These are phyloP conservation scores for Hylaea fasciaria DNA, from an alignment of 2,888 invertebrate species.

Conservation along the genomic window DNA sequence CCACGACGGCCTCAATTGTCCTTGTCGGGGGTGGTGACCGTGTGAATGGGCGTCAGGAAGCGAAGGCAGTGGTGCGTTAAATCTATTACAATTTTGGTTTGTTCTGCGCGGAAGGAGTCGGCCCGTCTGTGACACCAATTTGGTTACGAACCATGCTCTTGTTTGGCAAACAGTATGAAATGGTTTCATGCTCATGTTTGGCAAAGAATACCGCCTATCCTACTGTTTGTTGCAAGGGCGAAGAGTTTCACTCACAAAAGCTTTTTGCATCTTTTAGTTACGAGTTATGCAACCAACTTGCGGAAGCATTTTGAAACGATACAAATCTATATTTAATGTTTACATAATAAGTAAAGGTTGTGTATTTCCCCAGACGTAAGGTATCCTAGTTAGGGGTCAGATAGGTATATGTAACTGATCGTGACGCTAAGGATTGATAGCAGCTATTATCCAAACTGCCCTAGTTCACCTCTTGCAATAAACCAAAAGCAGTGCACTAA, in stretches of 20 bases:
- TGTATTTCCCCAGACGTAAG: too few relatives aligned
- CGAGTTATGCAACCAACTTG: too few relatives aligned
- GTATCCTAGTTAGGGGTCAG: too few relatives aligned
- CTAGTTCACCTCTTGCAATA: not conserved
- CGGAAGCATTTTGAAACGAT: too few relatives aligned
- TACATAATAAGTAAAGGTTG: too few relatives aligned
- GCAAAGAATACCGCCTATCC: not conserved
- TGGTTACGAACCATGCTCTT: conserved; percentile 4
- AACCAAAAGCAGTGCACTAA: not conserved
- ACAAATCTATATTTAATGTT: too few relatives aligned
- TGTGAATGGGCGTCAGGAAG: conserved; percentile 64
- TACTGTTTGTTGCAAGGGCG: not conserved
- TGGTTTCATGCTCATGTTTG: not conserved
- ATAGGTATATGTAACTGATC: too few relatives aligned
- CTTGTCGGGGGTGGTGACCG: conserved; percentile 57
- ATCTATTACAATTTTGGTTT: conserved; percentile 72
- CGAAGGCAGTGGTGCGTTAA: conserved; percentile 65
- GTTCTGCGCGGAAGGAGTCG: conserved; percentile 39
- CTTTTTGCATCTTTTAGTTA: too few relatives aligned
- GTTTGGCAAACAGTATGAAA: conserved; percentile 8
- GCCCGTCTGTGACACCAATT: conserved; percentile 19
- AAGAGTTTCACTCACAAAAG: too few relatives aligned
- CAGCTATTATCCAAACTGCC: too few relatives aligned
- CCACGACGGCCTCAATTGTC: conserved; percentile 69
- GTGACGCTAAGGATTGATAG: too few relatives aligned